Evolutionary conservation across 2,113 vertebrate genomes (phyloP).

Genomic region (Rhabdomys dilectus): DNA sequence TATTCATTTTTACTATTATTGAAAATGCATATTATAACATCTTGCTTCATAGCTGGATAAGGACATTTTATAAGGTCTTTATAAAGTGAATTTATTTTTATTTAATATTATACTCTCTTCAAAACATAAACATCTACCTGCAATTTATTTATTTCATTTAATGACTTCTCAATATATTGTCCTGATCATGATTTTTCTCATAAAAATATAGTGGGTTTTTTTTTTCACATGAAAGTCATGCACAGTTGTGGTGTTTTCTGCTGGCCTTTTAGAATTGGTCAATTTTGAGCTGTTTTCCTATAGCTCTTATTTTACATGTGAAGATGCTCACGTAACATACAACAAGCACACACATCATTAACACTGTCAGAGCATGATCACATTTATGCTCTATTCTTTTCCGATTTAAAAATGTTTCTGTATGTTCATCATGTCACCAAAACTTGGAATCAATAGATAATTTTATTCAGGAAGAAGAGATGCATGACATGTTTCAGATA

Average conservation of each 20-base stretch:
- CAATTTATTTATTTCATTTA: conserved; percentile 1
- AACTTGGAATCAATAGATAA: neutral
- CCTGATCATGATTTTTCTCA: neutral
- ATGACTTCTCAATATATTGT: neutral
- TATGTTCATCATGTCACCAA: neutral
- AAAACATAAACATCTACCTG: neutral
- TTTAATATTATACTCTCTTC: neutral
- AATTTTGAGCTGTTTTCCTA: neutral
- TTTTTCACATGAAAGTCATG: neutral
- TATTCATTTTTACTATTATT: neutral
- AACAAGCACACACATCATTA: too few species aligned
- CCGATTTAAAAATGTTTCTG: neutral
- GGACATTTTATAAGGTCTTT: neutral
- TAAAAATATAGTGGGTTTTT: neutral
- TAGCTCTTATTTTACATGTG: neutral
- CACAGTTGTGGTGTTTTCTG: neutral
- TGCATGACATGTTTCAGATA: neutral
- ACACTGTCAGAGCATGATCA: neutral
- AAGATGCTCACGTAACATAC: neutral
- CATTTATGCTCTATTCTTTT: neutral
- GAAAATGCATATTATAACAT: neutral
- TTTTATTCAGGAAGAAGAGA: neutral
- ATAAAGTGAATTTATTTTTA: neutral
- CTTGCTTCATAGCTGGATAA: neutral
- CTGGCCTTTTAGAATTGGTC: neutral